Evolutionary conservation across 2,888 invertebrate species (phyloP).

Genomic region (Ctenicera cuprea): DNA sequence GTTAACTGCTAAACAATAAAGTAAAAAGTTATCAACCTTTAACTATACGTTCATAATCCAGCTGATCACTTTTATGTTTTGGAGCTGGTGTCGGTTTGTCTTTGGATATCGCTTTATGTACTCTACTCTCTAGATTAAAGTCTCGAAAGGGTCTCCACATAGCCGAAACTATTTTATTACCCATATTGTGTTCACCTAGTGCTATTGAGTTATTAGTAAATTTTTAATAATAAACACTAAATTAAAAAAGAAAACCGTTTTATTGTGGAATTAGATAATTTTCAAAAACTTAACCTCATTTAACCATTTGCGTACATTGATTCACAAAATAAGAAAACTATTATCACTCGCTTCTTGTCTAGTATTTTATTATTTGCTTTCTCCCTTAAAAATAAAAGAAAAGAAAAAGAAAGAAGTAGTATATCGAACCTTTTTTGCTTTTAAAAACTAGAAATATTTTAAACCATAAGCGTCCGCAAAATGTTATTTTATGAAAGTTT

Average conservation of each 20-base stretch:
- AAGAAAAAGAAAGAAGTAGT: conserved; percentile 55
- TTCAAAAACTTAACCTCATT: conserved; percentile 21
- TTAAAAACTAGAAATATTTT: conserved; percentile 60
- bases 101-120: conserved; percentile 81
- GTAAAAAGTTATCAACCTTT: conserved; percentile 70
- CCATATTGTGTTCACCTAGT: no score
- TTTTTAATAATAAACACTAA: background rate
- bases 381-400: conserved; percentile 41
- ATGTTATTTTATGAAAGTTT: background rate
- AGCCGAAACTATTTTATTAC: conserved; percentile 78
- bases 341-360: background rate
- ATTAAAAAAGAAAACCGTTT: background rate
- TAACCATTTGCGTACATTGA: background rate
- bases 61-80: conserved; percentile 76
- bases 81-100: conserved; percentile 82
- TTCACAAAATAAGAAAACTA: conserved; percentile 1
- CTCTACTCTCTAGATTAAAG: conserved; percentile 86
- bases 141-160: conserved; percentile 78
- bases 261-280: background rate
- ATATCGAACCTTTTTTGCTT: conserved; percentile 57
- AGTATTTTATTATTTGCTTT: background rate
- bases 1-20: no score
- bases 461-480: conserved; percentile 57
- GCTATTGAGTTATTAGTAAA: no score
- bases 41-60: conserved; percentile 79